Evolutionary conservation across 2,888 invertebrate species (phyloP), one percentile per base, ranked within the genome.

Genomic region (Diarsia brunnea): DNA sequence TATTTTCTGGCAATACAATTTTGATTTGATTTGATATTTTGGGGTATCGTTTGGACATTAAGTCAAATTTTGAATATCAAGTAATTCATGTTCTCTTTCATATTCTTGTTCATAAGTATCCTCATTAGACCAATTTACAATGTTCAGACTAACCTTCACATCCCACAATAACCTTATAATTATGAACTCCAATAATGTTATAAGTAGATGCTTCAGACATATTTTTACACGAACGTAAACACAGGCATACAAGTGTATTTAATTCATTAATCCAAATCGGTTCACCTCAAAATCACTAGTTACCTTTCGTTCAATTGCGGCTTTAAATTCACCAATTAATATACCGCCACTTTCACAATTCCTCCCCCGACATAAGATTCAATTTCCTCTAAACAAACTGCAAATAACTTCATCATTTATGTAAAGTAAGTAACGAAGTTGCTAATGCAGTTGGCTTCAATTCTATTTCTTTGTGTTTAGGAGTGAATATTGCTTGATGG

Each of bases 231-330:
- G 47, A 47, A 64, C 67, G 12, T 77, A 73, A 78, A 81, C 49
- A 67, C 63, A 31, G 67, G 47, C 67, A 70, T 63, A 72, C 79
- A 21, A 73, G 87, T 78, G 78, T 81, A 85, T 84, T 90, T 89
- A 88, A 87, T 89, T 89, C 84, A 89, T 89, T 88, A 87, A 86
- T 89, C 79, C 82, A 75, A 86, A 90, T 89, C 84, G 82, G 79
- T 87, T 82, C 79, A 78, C 79, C 78, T 86, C 82, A 51, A 89
- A 90, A 89, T 87, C 85, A 89, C 84, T 84, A 86, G 84, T 87
- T 88, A 82, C 82, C 74, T 82, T 82, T 78, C 61, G 79, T 81
- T 69, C 73, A 75, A 84, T 87, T 79, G 82, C 78, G 70, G 79
- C 67, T 73, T 78, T 49, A 14, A 76, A 73, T 73, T 53, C 14